Conservation (phyloP, 2,797 vertebrate species). For the Phaenicophaeus curvirostris region DNA sequence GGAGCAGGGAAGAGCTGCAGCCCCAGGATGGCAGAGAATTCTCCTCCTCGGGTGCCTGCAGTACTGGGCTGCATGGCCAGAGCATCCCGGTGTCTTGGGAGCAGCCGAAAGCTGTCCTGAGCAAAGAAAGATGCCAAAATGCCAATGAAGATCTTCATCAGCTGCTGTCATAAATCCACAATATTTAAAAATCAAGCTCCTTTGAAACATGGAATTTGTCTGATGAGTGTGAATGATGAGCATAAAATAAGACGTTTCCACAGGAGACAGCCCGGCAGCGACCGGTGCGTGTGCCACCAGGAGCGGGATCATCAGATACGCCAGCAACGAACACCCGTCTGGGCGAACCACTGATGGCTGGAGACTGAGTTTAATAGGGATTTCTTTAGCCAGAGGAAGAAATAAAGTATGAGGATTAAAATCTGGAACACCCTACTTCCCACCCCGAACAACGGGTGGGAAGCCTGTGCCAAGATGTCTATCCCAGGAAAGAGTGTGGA, state of each 20-base stretch:
- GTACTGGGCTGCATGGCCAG: background rate
- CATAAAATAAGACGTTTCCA: background rate
- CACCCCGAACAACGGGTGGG: background rate
- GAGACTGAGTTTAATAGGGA: background rate
- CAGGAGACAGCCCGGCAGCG: background rate
- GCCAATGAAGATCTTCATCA: background rate
- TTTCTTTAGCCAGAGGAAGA: background rate
- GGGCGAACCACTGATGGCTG: background rate
- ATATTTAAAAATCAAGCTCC: background rate
- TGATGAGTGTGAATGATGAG: background rate
- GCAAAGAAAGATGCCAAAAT: background rate
- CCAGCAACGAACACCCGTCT: background rate
- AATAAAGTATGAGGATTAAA: background rate
- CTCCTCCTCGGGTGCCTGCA: fast-evolving
- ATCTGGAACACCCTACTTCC: background rate
- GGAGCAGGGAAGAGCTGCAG: background rate
- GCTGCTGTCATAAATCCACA: background rate
- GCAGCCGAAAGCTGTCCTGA: fast-evolving
- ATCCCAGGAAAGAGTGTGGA: background rate
- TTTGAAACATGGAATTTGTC: background rate
- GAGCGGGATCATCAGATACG: background rate
- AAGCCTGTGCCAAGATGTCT: background rate
- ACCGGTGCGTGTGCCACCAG: background rate
- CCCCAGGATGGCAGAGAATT: fast-evolving
- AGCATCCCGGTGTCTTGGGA: fast-evolving